These are phyloP conservation scores for Spea hammondii DNA, from an alignment of 2,797 vertebrate genomes.

Conservation along the genomic window DNA sequence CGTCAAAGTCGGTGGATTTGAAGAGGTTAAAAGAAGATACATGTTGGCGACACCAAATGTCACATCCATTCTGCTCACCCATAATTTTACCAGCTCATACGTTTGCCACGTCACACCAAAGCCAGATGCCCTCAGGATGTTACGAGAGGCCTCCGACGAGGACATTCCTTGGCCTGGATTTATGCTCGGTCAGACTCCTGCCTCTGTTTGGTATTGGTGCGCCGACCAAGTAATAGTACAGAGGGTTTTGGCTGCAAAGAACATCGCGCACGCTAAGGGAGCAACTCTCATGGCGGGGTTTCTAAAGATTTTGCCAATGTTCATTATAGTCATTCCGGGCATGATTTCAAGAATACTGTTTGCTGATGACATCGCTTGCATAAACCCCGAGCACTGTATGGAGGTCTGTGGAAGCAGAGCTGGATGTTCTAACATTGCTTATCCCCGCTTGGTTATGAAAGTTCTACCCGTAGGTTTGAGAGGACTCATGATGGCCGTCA, in stretches of 20 bases:
- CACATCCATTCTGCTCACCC: slow-evolving; percentile 78
- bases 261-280: slow-evolving; percentile 91
- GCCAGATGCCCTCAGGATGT: slow-evolving; percentile 82
- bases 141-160: slow-evolving; percentile 88
- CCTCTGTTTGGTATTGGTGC: slow-evolving; percentile 99
- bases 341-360: slow-evolving; percentile 98
- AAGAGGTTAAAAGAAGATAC: slow-evolving; percentile 90
- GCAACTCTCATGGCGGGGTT: slow-evolving; percentile 96
- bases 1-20: slow-evolving; percentile 86
- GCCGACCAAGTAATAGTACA: slow-evolving; percentile 98
- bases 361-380: slow-evolving; percentile 87
- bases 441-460: slow-evolving; percentile 92
- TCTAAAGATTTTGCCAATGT: slow-evolving; percentile 95
- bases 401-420: slow-evolving; percentile 91
- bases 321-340: slow-evolving; percentile 95
- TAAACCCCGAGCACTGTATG: slow-evolving; percentile 96
- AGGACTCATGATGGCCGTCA: slow-evolving; percentile 98
- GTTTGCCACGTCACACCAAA: slow-evolving; percentile 87
- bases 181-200: slow-evolving; percentile 91
- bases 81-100: slow-evolving; percentile 85
- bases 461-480: slow-evolving; percentile 93
- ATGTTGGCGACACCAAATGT: slow-evolving; percentile 92
- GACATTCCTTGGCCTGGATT: slow-evolving; percentile 97
- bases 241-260: slow-evolving; percentile 93
- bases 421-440: slow-evolving; percentile 97